Conservation (phyloP, 2,113 vertebrate species). For the Sinocyclocheilus anshuiensis region DNA sequence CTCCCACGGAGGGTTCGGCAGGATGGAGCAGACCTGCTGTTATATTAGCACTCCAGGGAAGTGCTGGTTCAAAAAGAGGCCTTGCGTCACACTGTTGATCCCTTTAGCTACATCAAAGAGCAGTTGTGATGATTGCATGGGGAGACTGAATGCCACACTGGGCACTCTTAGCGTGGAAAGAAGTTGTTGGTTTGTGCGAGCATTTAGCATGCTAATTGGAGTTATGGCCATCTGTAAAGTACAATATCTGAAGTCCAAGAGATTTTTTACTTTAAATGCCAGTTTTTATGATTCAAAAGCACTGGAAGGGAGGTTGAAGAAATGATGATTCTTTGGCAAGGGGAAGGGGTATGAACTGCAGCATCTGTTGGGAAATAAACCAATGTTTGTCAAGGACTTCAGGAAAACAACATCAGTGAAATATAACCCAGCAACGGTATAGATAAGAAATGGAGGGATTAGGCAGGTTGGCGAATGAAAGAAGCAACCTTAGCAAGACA, state of each 20-base stretch:
- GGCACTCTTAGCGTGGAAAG: constrained; percentile 5
- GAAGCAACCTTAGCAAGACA: constrained; percentile 31
- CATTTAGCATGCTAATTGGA: constrained; percentile 35
- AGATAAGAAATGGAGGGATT: neutral
- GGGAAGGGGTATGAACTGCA: neutral
- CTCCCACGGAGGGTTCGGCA: constrained; percentile 57
- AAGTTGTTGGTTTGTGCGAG: neutral
- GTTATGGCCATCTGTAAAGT: constrained; percentile 17
- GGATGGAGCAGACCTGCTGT: constrained; percentile 58
- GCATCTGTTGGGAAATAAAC: constrained; percentile 29
- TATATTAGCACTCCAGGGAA: constrained; percentile 65
- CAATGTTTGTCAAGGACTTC: constrained; percentile 25
- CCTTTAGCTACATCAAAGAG: constrained; percentile 41
- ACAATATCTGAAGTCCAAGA: neutral
- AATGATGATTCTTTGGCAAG: neutral
- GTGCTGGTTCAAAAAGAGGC: constrained; percentile 54
- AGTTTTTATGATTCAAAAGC: neutral
- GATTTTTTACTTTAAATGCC: constrained; percentile 1
- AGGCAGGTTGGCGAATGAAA: constrained; percentile 18
- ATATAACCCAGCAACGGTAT: neutral
- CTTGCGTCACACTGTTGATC: constrained; percentile 27
- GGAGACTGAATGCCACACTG: constrained; percentile 42
- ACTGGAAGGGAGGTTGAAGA: neutral
- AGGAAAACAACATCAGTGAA: constrained; percentile 7
- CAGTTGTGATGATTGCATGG: constrained; percentile 40